phyloP scores from a whole-genome alignment of 2,888 invertebrate species.

The Smittia aterrima region DNA sequence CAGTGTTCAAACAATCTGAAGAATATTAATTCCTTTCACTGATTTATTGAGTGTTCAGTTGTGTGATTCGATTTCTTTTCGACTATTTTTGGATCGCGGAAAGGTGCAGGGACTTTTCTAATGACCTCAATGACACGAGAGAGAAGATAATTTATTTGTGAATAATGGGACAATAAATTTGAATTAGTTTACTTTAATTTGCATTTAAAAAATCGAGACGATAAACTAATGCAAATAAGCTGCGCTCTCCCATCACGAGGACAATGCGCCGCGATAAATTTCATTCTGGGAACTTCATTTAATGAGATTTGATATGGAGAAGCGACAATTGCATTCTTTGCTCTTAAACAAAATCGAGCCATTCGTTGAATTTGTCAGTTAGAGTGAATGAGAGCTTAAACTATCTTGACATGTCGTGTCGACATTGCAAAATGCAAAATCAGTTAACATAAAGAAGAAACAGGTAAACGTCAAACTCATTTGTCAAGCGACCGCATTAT shows the following conservation, averaged over 20 bases:
- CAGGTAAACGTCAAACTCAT: slow-evolving; percentile 36
- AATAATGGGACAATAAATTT: slow-evolving; percentile 31
- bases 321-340: background rate
- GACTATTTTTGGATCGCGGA: background rate
- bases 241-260: background rate
- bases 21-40: background rate
- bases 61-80: background rate
- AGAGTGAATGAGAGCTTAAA: background rate
- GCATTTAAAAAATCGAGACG: slow-evolving; percentile 4
- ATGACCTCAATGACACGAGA: slow-evolving; percentile 40
- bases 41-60: background rate
- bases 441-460: slow-evolving; percentile 4
- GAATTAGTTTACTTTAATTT: slow-evolving; percentile 32
- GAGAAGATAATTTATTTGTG: slow-evolving; percentile 28
- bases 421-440: slow-evolving; percentile 28
- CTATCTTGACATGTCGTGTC: background rate
- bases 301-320: background rate
- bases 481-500: slow-evolving; percentile 29
- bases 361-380: background rate
- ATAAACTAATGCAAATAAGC: slow-evolving; percentile 11
- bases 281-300: background rate
- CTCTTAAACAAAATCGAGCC: background rate
- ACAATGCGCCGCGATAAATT: background rate
- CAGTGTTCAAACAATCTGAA: background rate
- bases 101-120: slow-evolving; percentile 29